A percentile compares a stretch with the other conserved stretches of the same genome.
Conservation (phyloP, 2,888 invertebrate genomes). For the Andrena hattorfiana region DNA sequence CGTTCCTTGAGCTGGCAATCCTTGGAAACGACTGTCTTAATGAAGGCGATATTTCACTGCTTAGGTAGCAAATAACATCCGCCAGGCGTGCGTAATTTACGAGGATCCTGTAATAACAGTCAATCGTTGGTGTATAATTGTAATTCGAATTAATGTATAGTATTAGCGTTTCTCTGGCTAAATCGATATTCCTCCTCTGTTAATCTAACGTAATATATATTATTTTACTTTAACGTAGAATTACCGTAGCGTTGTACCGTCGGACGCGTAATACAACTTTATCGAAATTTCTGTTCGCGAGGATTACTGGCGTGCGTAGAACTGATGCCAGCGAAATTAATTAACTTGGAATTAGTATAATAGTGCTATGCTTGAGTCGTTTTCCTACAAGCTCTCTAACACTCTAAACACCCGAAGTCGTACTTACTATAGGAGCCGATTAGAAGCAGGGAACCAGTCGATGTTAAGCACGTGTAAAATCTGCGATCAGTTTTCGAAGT, state of each 20-base stretch:
- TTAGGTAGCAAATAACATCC: slow-evolving; percentile 45
- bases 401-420: not conserved
- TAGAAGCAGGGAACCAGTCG: not conserved
- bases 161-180: not conserved
- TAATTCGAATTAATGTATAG: slow-evolving; percentile 24
- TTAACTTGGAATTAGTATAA: not conserved
- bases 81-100: slow-evolving; percentile 28
- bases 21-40: slow-evolving; percentile 45
- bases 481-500: not conserved
- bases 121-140: slow-evolving; percentile 29
- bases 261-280: not conserved
- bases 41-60: slow-evolving; percentile 53
- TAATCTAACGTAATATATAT: slow-evolving; percentile 11
- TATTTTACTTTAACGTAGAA: not conserved
- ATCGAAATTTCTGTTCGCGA: slow-evolving; percentile 9
- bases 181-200: not conserved
- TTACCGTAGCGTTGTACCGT: not conserved
- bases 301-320: not conserved
- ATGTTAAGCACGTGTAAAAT: too few relatives aligned
- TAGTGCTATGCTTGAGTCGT: not conserved
- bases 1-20: slow-evolving; percentile 44
- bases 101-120: slow-evolving; percentile 41
- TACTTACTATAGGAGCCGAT: not conserved
- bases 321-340: not conserved
- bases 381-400: not conserved